Evolutionary conservation across 2,888 invertebrate species (phyloP), one percentile per base, ranked within the genome.

Genomic region (Phorcus lineatus): DNA sequence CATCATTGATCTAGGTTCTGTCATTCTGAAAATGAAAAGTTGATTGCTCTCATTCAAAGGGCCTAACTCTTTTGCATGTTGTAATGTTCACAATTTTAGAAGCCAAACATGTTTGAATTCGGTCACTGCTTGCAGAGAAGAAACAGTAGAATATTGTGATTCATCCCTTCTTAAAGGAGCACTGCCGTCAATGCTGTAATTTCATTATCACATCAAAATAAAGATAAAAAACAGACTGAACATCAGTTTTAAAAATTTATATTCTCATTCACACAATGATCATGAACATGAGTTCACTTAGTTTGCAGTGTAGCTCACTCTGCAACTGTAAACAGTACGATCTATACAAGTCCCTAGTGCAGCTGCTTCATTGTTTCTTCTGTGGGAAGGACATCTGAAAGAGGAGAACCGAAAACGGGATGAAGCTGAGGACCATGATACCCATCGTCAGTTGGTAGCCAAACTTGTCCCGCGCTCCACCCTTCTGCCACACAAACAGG

Each of bases 401-500:
- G 3, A 79, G 36, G 22, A 52, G 55, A 28, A 74, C 40, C 22
- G 75, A 16, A 1, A 55, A 24, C 9, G 75, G 77, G 31, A 80
- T 80, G 22, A 78, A 66, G 13, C 84, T 83, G 31, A 57, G 7
- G 28, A 81, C 13, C 16, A 67, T 79, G 24, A 81, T 1, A 6
- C 22, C 11, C 54, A 84, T 55, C 6, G 82, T 81, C 31, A 57
- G 1, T 47, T 78, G 74, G 54, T 83, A 84, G 52, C 66, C 16
- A 17, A 81, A 3, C 36, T 54, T 76, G 76, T 84, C 84, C 13
- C 78, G 76, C 9, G 70, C 7, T 4, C 83, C 84, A 55, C 80
- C n/a, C 74, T 86, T 86, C 82, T 86, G 85, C 86, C 86, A 86
- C 1, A 86, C 85, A 52, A 86, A 54, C 22, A 80, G 57, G 13